Conservation (phyloP, 2,888 invertebrate genomes). For the Oscheius sp. region DNA sequence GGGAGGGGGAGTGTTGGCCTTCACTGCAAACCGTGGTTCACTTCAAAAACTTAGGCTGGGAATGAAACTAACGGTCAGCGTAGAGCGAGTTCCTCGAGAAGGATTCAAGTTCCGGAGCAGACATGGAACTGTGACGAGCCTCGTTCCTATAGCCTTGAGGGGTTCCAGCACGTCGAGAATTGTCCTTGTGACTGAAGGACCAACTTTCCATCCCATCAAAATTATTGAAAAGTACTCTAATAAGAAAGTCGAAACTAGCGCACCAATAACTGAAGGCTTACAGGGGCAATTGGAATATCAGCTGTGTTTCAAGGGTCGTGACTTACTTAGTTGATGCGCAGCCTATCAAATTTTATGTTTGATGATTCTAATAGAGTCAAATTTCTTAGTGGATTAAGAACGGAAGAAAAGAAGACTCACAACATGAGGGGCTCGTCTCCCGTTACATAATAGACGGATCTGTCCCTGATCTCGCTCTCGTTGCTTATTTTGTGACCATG, state of each 20-base stretch:
- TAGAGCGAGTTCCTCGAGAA: conserved; percentile 14
- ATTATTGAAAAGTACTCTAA: too few relatives aligned
- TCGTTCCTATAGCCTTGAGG: neutral
- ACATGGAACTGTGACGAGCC: conserved; percentile 39
- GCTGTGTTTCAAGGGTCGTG: too few relatives aligned
- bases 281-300: too few relatives aligned
- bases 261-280: too few relatives aligned
- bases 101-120: conserved; percentile 45
- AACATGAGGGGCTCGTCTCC: conserved; percentile 51
- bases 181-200: neutral
- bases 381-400: neutral
- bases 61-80: conserved; percentile 10
- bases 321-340: too few relatives aligned
- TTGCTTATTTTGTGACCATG: conserved; percentile 57
- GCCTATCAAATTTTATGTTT: too few relatives aligned
- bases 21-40: conserved; percentile 2
- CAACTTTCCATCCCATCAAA: neutral
- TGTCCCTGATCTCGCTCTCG: conserved; percentile 55
- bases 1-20: conserved; percentile 21
- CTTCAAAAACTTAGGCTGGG: neutral
- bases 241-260: too few relatives aligned
- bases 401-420: conserved; percentile 29
- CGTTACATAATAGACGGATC: conserved; percentile 57
- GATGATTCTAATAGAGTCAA: too few relatives aligned
- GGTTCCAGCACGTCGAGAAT: neutral